Percentiles rank a stretch among this genome's conserved stretches.
phyloP scores from a whole-genome alignment of 2,113 vertebrate genomes.

The Mus spicilegus region DNA sequence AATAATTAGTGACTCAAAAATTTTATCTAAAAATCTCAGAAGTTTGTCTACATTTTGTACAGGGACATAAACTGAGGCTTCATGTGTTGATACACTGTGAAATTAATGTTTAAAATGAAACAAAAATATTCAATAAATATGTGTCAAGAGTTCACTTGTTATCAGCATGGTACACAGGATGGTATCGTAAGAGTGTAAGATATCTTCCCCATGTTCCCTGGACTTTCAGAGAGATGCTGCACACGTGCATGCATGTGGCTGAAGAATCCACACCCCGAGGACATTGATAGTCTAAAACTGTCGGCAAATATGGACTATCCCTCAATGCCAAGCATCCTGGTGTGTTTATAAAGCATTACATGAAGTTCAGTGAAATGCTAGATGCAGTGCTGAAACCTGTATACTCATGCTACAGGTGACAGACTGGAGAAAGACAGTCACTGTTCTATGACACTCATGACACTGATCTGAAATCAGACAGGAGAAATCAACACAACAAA shows the following conservation, averaged over 20 bases:
- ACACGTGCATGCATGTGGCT: neutral
- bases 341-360: neutral
- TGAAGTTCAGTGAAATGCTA: slow-evolving; percentile 12
- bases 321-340: neutral
- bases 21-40: slow-evolving; percentile 42
- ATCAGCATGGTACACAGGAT: neutral
- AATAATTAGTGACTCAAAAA: slow-evolving; percentile 49
- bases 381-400: neutral
- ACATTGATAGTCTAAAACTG: slow-evolving; percentile 9
- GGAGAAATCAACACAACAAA: slow-evolving; percentile 49
- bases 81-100: neutral
- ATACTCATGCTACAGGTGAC: neutral
- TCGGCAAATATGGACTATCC: neutral
- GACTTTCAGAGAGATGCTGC: neutral
- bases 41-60: neutral
- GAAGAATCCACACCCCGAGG: neutral
- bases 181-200: neutral
- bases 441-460: neutral
- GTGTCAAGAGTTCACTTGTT: neutral
- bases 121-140: neutral
- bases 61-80: slow-evolving; percentile 14
- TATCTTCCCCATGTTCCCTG: neutral
- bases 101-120: slow-evolving; percentile 22
- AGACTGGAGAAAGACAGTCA: neutral
- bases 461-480: slow-evolving; percentile 13